Evolutionary conservation across 2,888 invertebrate genomes (phyloP).

Genomic region (Drosophila anomalata): DNA sequence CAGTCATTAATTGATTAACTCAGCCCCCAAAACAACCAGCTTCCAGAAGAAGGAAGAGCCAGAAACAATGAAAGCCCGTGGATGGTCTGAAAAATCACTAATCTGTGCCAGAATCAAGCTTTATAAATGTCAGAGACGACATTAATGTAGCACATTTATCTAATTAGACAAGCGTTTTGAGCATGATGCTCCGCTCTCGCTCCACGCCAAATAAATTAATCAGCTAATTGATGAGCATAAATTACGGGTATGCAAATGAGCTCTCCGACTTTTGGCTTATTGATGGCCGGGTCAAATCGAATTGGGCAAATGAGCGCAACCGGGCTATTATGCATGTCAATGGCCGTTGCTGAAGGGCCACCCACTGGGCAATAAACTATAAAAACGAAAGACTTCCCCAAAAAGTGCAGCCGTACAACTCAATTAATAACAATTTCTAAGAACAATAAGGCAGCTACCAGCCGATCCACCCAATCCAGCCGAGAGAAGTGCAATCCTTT

Average conservation of each 20-base stretch:
- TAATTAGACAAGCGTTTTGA: conserved; percentile 77
- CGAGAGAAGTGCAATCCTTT: conserved; percentile 39
- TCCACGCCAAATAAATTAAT: conserved; percentile 75
- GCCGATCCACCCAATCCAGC: conserved; percentile 9
- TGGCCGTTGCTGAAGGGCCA: conserved; percentile 28
- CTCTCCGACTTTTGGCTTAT: conserved; percentile 43
- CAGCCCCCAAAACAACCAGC: conserved; percentile 6
- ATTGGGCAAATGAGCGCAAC: conserved; percentile 59
- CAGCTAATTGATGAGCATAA: conserved; percentile 77
- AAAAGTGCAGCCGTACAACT: conserved; percentile 69
- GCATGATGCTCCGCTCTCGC: conserved; percentile 35
- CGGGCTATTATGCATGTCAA: conserved; percentile 23
- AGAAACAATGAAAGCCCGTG: conserved; percentile 9
- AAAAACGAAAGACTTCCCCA: conserved; percentile 20
- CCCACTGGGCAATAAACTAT: conserved; percentile 28
- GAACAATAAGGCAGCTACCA: conserved; percentile 75
- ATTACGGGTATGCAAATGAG: conserved; percentile 71
- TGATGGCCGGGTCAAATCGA: conserved; percentile 67
- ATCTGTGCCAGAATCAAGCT: conserved; percentile 41
- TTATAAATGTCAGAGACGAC: conserved; percentile 71
- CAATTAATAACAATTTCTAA: conserved; percentile 84
- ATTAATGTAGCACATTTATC: conserved; percentile 76
- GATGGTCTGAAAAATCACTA: conserved; percentile 11
- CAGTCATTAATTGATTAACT: conserved; percentile 24
- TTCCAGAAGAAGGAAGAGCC: conserved; percentile 12